Evolutionary conservation across 2,113 vertebrate genomes (phyloP).

Genomic region (Zosterops hypoxanthus): DNA sequence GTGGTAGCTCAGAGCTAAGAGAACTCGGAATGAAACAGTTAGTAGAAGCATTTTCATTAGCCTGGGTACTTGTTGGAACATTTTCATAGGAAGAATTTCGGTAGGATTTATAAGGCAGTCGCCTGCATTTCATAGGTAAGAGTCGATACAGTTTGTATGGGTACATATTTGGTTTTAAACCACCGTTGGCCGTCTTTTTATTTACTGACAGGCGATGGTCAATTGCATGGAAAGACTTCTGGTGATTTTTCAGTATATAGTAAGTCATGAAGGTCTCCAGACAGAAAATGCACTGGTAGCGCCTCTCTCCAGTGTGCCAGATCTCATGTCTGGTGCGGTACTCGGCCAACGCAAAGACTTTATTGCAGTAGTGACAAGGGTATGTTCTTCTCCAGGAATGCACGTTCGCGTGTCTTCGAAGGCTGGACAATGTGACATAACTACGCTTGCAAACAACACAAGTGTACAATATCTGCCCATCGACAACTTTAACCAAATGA

Average conservation of each 20-base stretch:
- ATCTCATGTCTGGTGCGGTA: constrained; percentile 98
- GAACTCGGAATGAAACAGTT: constrained; percentile 67
- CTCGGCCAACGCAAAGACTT: constrained; percentile 96
- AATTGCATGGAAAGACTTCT: constrained; percentile 97
- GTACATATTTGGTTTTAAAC: constrained; percentile 90
- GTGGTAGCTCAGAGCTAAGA: constrained; percentile 72
- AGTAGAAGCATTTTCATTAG: constrained; percentile 50
- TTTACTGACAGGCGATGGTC: constrained; percentile 90
- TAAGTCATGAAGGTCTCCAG: constrained; percentile 98
- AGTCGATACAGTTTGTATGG: constrained; percentile 97
- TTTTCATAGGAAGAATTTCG: constrained; percentile 82
- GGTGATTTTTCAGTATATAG: constrained; percentile 97
- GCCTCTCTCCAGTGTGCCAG: constrained; percentile 96
- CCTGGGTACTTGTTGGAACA: constrained; percentile 67
- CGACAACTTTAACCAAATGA: constrained; percentile 79
- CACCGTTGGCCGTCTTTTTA: constrained; percentile 90
- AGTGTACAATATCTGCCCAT: constrained; percentile 87
- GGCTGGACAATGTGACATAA: constrained; percentile 93
- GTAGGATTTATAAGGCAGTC: constrained; percentile 89
- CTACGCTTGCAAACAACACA: constrained; percentile 93
- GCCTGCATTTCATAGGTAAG: constrained; percentile 94
- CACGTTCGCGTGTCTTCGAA: constrained; percentile 94
- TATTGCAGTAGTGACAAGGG: constrained; percentile 97
- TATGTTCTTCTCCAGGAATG: constrained; percentile 97
- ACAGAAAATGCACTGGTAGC: constrained; percentile 98